Base-by-base conservation (phyloP, 2,113 vertebrate genomes). In the Edolisoma coerulescens region DNA sequence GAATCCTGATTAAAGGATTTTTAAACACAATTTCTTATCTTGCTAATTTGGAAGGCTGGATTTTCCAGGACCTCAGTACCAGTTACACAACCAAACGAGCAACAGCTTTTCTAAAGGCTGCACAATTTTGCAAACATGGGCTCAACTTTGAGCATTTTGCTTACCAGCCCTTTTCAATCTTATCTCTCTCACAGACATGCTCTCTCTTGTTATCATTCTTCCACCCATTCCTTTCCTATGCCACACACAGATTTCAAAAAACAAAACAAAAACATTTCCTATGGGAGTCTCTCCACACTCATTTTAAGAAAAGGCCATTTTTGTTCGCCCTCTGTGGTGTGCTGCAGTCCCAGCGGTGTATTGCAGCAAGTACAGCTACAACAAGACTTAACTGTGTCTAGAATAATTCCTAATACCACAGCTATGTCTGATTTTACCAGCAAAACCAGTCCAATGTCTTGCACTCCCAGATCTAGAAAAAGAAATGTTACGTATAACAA, bases 391-490 rank as follows among this genome's bases (percentile, higher is more conserved):
- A 59, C 42, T 32, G 27, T 30, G 47, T 19, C 83, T 87, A 95
- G 91, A 97, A 90, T 91, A 91, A 95, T 71, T 80, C 80, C 65
- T 84, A 92, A 92, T 81, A 77, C 76, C 96, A 97, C 95, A 96
- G 89, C 89, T 97, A 87, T 90, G 69, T 82, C 84, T 94, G 88
- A 90, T 73, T 81, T 87, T 61, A 90, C 89, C 84, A 82, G 76
- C 41, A 92, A 94, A 96, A 84, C 56, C 73, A 63, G 44, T 17
- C 56, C 84, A 73, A 64, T 73, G 73, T 64, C 65, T 80, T 50
- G 44, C 44, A 37, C 23, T 84, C 47, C 35, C 64, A 52, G 56
- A 77, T 47, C 68, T 69, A 75, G 73, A 39, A 64, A 77, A 78
- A 77, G 2, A 77, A 69, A n/a, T 28, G 15, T 22, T 75, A 61